These are phyloP conservation scores for Amorpha juglandis DNA, from an alignment of 2,888 invertebrate genomes.

Conservation along the genomic window DNA sequence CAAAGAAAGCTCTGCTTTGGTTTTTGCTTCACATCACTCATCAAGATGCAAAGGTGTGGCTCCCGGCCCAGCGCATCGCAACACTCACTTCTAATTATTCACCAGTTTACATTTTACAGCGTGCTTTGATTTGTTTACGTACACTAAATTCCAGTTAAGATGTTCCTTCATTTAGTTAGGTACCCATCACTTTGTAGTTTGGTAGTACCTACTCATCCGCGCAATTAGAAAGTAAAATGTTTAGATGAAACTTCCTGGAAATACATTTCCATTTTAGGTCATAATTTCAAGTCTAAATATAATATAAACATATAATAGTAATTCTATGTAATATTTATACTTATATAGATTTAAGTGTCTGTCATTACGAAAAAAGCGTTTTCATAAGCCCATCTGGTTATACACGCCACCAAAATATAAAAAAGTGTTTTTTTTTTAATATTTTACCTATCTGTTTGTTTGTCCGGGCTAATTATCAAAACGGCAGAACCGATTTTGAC, in stretches of 20 bases:
- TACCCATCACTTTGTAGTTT: conserved; percentile 27
- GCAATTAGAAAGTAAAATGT: conserved; percentile 28
- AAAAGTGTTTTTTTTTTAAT: too few relatives aligned
- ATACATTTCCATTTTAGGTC: conserved; percentile 26
- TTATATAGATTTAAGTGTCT: neutral
- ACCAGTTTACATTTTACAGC: conserved; percentile 31
- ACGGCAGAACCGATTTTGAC: too few relatives aligned
- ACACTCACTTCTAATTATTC: conserved; percentile 35
- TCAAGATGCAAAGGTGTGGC: conserved; percentile 44
- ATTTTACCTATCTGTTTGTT: too few relatives aligned
- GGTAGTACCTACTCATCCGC: conserved; percentile 3
- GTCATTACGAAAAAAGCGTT: too few relatives aligned
- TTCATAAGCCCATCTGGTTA: too few relatives aligned
- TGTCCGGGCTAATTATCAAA: too few relatives aligned
- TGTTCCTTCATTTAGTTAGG: conserved; percentile 26
- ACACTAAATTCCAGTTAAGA: conserved; percentile 43
- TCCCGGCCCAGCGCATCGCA: conserved; percentile 44
- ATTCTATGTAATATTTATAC: neutral
- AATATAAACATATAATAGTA: too few relatives aligned
- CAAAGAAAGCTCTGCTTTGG: conserved; percentile 29
- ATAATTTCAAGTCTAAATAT: neutral
- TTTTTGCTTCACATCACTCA: conserved; percentile 41
- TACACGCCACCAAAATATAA: too few relatives aligned
- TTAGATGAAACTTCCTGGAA: conserved; percentile 33
- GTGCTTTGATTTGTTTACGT: conserved; percentile 48